Percentiles rank a stretch among this genome's conserved stretches.
These are phyloP conservation scores for Mohoua ochrocephala DNA, from an alignment of 2,113 vertebrate species.

Conservation along the genomic window DNA sequence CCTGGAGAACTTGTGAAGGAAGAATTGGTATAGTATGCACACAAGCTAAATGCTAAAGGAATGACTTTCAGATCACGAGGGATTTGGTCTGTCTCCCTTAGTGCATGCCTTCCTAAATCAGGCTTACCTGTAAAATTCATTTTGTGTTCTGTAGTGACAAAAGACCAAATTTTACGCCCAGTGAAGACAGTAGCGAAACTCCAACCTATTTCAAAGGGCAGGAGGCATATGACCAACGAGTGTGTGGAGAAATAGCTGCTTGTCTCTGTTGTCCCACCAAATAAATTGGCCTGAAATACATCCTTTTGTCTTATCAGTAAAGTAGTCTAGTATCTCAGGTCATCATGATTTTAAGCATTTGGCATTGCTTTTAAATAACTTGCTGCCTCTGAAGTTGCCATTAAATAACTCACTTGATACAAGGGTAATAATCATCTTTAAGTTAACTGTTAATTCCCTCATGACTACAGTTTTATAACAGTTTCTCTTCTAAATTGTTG, in stretches of 20 bases:
- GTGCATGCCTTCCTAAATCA: background rate
- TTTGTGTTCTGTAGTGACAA: background rate
- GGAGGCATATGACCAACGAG: background rate
- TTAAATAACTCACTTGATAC: conserved; percentile 9
- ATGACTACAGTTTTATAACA: background rate
- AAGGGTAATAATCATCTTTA: conserved; percentile 27
- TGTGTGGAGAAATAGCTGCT: background rate
- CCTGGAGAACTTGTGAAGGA: background rate
- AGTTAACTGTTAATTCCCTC: background rate
- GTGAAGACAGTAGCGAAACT: background rate
- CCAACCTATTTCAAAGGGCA: background rate
- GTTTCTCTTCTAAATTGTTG: background rate
- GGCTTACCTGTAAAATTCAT: background rate
- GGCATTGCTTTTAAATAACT: background rate
- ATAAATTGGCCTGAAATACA: background rate
- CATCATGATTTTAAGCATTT: background rate
- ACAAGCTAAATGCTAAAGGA: background rate
- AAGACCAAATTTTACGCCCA: background rate
- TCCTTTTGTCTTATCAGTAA: background rate
- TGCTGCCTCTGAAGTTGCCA: background rate
- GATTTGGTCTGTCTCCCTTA: background rate
- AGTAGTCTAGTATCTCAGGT: background rate
- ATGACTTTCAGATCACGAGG: background rate
- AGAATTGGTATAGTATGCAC: background rate
- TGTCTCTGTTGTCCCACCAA: background rate